Conservation (phyloP, 35 echinoderm and acorn worm species). For the Anneissia japonica region DNA sequence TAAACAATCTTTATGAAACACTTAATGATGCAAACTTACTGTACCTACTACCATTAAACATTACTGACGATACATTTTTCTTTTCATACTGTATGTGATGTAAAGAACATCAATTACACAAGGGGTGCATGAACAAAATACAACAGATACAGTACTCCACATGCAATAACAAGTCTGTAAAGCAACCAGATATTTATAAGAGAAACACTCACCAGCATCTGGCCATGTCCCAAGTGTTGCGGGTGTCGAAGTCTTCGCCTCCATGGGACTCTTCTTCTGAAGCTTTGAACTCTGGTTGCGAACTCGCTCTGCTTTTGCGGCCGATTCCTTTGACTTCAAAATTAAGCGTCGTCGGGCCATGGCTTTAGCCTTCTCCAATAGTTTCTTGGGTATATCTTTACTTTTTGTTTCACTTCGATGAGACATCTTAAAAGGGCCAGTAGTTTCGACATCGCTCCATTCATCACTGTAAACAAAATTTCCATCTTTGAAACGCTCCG, state of each 20-base stretch:
- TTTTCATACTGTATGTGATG: no score
- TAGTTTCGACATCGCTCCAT: neutral
- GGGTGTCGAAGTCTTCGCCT: neutral
- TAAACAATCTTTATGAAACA: no score
- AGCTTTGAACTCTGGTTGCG: neutral
- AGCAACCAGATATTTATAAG: neutral
- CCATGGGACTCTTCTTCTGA: neutral
- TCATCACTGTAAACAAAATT: neutral
- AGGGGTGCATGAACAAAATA: no score
- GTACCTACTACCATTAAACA: no score
- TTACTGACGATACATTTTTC: no score
- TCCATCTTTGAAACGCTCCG: neutral
- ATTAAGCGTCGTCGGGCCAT: neutral
- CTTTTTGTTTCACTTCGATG: constrained; percentile 17
- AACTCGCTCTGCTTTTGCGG: neutral
- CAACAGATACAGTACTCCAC: no score
- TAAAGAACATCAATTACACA: no score
- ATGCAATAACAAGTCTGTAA: constrained; percentile 6
- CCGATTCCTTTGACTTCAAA: neutral
- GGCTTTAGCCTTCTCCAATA: constrained; percentile 27
- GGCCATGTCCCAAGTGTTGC: constrained; percentile 1
- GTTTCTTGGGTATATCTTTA: constrained; percentile 19
- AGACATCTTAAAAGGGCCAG: neutral
- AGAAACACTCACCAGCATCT: constrained; percentile 20
- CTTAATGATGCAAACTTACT: no score